phyloP scores from a whole-genome alignment of 2,113 vertebrate species.

The Rhinichthys klamathensis region DNA sequence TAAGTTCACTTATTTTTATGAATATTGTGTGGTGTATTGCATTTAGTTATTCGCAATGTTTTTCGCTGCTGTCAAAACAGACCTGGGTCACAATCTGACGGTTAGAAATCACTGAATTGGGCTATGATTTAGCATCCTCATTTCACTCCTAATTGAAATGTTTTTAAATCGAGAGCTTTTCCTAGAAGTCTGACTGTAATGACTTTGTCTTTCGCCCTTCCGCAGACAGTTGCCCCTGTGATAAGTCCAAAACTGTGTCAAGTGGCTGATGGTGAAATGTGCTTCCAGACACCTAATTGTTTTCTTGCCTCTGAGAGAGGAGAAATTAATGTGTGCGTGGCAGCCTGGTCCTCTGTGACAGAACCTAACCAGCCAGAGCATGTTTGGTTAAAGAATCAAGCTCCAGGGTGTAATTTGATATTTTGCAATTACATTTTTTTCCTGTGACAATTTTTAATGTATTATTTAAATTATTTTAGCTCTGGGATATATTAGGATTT shows the following conservation, averaged over 20 bases:
- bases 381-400: conserved; percentile 80
- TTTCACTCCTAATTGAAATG: conserved; percentile 78
- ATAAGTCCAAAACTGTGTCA: conserved; percentile 80
- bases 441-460: conserved; percentile 71
- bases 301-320: conserved; percentile 78
- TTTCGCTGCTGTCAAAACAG: background rate
- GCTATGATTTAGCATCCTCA: conserved; percentile 71
- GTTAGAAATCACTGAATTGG: conserved; percentile 46
- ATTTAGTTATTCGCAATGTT: background rate
- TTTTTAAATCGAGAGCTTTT: conserved; percentile 72
- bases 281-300: conserved; percentile 80
- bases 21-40: too few relatives aligned
- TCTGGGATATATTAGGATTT: conserved; percentile 74
- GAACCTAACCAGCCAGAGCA: conserved; percentile 78
- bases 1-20: too few relatives aligned
- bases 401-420: conserved; percentile 79
- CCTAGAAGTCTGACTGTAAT: conserved; percentile 73
- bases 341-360: conserved; percentile 78
- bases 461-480: conserved; percentile 84
- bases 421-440: conserved; percentile 82
- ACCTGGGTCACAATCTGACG: background rate
- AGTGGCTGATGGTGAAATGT: conserved; percentile 75
- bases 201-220: conserved; percentile 75
- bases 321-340: conserved; percentile 75
- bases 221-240: conserved; percentile 77